Base-by-base conservation (phyloP, 2,888 invertebrate genomes). In the Keiferia lycopersicella region DNA sequence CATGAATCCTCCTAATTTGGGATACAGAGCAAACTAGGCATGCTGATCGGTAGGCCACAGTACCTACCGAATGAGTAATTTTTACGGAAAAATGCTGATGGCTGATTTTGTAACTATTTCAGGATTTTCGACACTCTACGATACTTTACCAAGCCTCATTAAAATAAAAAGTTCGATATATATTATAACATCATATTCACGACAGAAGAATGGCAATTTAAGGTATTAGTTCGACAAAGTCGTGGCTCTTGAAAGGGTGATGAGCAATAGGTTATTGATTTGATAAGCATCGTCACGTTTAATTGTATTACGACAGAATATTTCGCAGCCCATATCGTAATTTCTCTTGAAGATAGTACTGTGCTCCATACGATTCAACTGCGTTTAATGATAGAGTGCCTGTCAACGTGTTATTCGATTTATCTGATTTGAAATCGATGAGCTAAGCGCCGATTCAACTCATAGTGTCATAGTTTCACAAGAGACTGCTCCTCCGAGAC, bases 381-480 rank as follows among this genome's bases (percentile, higher is more conserved):
- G 30, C 18, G 26, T 53, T 20, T 34, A 65, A 67, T 61, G 57
- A 63, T 50, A 63, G 63, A 63, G 50, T 50, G 41, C 62, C 34
- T 48, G 56, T 61, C 62, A 61, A 41, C 18, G 61, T 48, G 57
- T 38, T 51, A 61, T 63, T 56, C 61, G 50, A 61, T 65, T 67
- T n/a, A 63, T 64, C 57, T 41, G 63, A 60, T 60, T 38, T 56
- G 53, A 53, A 63, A 63, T 59, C 65, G 63, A 61, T 64, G 63
- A 48, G 72, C 71, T 69, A 74, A 73, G 69, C 71, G 70, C 72
- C 69, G 73, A 72, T 73, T 56, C 56, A 56, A 68, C 65, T 64
- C 67, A 14, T 22, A 26, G 71, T 73, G 75, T 73, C 73, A 66
- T 67, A 68, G 69, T 74, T 74, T 68, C 73, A 69, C 69, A 73